Evolutionary conservation across 2,797 vertebrate genomes (phyloP).

Genomic region (Enteromius afrohamiltoni): DNA sequence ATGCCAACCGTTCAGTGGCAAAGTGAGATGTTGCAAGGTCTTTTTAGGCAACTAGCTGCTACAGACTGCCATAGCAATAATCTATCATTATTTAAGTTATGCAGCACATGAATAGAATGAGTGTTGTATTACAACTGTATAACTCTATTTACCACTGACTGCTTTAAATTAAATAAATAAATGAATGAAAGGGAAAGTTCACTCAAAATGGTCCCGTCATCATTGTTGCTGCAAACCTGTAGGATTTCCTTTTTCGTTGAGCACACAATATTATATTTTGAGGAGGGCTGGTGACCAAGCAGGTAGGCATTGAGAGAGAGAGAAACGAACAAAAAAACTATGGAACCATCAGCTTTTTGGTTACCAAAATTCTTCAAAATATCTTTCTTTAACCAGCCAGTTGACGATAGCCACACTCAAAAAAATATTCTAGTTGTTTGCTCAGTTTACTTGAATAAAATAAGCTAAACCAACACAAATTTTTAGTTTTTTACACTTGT

Average conservation of each 20-base stretch:
- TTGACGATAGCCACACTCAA: background rate
- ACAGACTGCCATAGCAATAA: background rate
- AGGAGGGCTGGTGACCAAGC: background rate
- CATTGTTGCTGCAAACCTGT: too few species aligned
- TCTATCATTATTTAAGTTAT: background rate
- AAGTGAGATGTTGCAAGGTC: conserved; percentile 6
- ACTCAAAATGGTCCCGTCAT: too few species aligned
- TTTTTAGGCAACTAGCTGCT: conserved; percentile 27
- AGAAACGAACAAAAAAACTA: background rate
- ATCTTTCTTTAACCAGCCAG: background rate
- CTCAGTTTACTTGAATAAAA: too few species aligned
- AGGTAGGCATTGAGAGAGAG: background rate
- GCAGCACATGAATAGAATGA: background rate
- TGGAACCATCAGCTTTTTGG: background rate
- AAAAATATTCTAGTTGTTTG: too few species aligned
- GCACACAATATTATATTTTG: background rate
- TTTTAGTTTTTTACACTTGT: too few species aligned
- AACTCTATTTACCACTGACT: too few species aligned
- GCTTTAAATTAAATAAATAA: too few species aligned
- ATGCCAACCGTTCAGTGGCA: background rate
- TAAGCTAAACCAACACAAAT: too few species aligned
- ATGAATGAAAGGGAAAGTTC: too few species aligned
- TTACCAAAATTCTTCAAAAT: background rate
- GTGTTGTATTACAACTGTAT: too few species aligned
- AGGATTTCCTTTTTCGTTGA: background rate